These are phyloP conservation scores for Cerastis leucographa DNA, from an alignment of 2,888 invertebrate genomes.

Conservation along the genomic window DNA sequence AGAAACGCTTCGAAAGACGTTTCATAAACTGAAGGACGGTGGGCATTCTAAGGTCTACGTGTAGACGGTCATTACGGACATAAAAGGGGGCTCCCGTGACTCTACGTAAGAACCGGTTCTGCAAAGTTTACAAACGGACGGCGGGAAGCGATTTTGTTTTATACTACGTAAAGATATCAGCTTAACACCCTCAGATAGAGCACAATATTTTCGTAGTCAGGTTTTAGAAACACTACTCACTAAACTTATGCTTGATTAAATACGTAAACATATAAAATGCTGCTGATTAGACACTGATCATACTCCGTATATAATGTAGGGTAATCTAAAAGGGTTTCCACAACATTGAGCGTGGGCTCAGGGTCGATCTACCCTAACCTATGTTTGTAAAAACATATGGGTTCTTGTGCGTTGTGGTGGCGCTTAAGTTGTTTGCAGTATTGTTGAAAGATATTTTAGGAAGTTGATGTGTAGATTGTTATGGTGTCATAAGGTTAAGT, in stretches of 20 bases:
- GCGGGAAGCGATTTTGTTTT: too few relatives aligned
- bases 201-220: neutral
- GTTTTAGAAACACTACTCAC: neutral
- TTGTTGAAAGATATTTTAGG: slow-evolving; percentile 27
- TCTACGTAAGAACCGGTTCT: too few relatives aligned
- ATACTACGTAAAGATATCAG: too few relatives aligned
- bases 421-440: slow-evolving; percentile 10
- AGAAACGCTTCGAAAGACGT: too few relatives aligned
- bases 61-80: too few relatives aligned
- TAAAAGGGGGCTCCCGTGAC: too few relatives aligned
- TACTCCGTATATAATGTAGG: slow-evolving; percentile 24
- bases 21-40: too few relatives aligned
- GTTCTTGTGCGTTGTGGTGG: slow-evolving; percentile 24
- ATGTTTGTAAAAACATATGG: slow-evolving; percentile 39
- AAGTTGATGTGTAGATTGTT: neutral
- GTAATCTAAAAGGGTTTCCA: slow-evolving; percentile 52
- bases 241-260: neutral
- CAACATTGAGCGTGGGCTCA: slow-evolving; percentile 27
- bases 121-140: too few relatives aligned
- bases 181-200: too few relatives aligned
- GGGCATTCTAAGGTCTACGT: too few relatives aligned
- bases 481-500: neutral
- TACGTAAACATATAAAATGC: neutral
- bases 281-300: neutral
- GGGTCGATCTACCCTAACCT: slow-evolving; percentile 26